Evolutionary conservation across 1,140 invertebrate species (phyloP), one percentile per base, ranked within the genome.

Genomic region (Polypedilum pembai): DNA sequence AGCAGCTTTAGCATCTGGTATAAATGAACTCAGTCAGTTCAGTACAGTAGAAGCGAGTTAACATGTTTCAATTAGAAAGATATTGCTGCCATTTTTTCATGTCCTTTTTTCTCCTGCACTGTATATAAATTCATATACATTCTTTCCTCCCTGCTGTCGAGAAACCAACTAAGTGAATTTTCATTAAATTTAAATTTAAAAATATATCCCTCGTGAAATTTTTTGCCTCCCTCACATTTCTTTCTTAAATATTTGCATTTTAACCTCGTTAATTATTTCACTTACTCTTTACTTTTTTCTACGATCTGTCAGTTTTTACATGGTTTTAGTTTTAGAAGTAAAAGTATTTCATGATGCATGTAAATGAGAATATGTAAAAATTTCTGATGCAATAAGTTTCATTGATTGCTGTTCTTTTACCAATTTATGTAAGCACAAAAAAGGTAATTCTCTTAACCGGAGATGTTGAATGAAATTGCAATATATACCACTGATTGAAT

Each of bases 11-110:
- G 65, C 65, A 56, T 56, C 45, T 56, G 45, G 45, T 56, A 69
- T 20, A 33, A 69, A 69, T 20, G 65, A 20, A 69, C 65, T 18
- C 45, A 56, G n/a, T 8, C 3, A 33, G 45, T 12, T 1, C 45
- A 20, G 15, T 10, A 7, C 17, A 7, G 0, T 18, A 10, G 20
- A 69, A 69, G 65, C 20, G 17, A 20, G 65, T 69, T 69, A 69
- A 21, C 20, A 21, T 69, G 65, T 69, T 69, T 69, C 65, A 69
- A 69, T 69, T 69, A 69, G 65, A 69, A 8, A 69, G 17, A 69
- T 69, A 69, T 69, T 69, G 24, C 5, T 33, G 20, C 17, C 65
- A 69, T 56, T 56, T 12, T 56, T 45, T 15, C 45, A 56, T 56
- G 45, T n/a, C n/a, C 10, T 15, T 56, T 56, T 56, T 56, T 15